Evolutionary conservation across 2,113 vertebrate species (phyloP).

Genomic region (Trachemys scripta): DNA sequence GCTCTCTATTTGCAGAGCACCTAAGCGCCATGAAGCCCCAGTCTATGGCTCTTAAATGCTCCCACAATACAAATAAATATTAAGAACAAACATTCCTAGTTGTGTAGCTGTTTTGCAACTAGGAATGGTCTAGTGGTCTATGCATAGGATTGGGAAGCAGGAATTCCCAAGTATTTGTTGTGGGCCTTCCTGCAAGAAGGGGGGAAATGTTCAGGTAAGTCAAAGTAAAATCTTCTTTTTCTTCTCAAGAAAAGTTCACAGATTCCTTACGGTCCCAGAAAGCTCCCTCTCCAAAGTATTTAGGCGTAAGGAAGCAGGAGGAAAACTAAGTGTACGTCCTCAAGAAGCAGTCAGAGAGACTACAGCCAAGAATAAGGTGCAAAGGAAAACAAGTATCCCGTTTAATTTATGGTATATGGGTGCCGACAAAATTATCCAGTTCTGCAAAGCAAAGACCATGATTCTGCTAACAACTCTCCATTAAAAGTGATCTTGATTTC

Average conservation of each 20-base stretch:
- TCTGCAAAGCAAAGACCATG: accelerated
- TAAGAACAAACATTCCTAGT: not conserved
- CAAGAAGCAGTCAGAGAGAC: not conserved
- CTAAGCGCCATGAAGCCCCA: not conserved
- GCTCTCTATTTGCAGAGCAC: too few relatives aligned
- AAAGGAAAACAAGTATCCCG: not conserved
- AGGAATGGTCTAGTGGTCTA: not conserved
- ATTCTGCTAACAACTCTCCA: not conserved
- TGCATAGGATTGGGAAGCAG: not conserved
- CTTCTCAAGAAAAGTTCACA: not conserved
- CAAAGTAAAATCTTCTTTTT: not conserved
- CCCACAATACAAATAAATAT: not conserved
- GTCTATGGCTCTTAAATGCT: not conserved
- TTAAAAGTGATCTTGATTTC: not conserved
- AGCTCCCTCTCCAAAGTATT: not conserved
- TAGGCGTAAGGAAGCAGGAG: not conserved
- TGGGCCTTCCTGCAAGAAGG: not conserved
- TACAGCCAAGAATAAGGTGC: not conserved
- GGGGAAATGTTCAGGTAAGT: not conserved
- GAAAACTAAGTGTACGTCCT: not conserved
- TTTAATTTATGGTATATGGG: not conserved
- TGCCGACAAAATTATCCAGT: not conserved
- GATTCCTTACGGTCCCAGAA: not conserved
- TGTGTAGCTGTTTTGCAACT: not conserved
- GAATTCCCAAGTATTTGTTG: not conserved